These are phyloP conservation scores for Enteromius fasciolatus DNA, from an alignment of 2,797 vertebrate genomes.

Conservation along the genomic window DNA sequence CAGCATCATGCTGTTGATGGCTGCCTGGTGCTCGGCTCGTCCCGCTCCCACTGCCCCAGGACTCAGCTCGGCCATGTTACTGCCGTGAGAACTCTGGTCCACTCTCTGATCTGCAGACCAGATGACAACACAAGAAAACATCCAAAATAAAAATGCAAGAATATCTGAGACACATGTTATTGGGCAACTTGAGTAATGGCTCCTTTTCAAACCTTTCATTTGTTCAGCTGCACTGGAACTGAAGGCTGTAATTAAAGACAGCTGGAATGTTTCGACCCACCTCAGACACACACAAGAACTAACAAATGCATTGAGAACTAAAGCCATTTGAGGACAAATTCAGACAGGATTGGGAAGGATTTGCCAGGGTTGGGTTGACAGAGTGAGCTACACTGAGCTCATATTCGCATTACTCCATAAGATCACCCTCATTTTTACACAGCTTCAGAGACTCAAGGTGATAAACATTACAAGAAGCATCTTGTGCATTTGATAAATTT, in stretches of 20 bases:
- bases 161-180: not conserved
- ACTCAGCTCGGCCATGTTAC: conserved; percentile 92
- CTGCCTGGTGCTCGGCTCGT: conserved; percentile 88
- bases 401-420: conserved; percentile 7
- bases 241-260: conserved; percentile 4
- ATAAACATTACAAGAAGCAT: not conserved
- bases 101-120: conserved; percentile 79
- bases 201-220: not conserved
- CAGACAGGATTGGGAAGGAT: conserved; percentile 1
- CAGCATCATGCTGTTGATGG: conserved; percentile 99
- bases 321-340: not conserved
- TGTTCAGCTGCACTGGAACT: not conserved
- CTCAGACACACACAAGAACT: not conserved
- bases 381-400: not conserved
- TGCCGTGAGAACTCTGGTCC: conserved; percentile 80
- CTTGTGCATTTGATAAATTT: not conserved
- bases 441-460: not conserved
- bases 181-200: not conserved
- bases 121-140: not conserved
- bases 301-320: not conserved
- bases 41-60: conserved; percentile 91
- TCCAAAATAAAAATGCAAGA: conserved; percentile 53
- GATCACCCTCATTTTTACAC: not conserved
- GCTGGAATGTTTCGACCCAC: not conserved
- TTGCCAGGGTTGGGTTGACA: not conserved